Base-by-base conservation (phyloP, 2,113 vertebrate genomes). In the Pionites leucogaster region DNA sequence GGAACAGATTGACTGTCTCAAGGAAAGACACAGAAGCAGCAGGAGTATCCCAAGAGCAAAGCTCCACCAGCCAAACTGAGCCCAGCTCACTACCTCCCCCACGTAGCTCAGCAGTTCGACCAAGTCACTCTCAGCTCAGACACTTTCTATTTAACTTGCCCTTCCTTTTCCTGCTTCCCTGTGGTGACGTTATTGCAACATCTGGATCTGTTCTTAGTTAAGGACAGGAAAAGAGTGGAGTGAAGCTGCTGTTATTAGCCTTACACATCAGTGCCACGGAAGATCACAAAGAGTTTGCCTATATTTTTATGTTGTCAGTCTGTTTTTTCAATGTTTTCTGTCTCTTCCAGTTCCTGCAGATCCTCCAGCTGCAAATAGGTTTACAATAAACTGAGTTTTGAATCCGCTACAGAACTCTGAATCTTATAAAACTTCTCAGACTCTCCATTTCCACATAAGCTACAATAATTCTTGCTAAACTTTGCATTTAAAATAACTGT, bases 321-420 rank as follows among this genome's bases (percentile, higher is more conserved):
- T 97, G 88, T 96, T 93, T 98, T 97, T 97, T 97, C 95, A 97
- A 96, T 81, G 81, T 88, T 95, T 97, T 96, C 95, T 84, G 96
- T 98, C 98, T 98, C 97, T 98, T 96, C 95, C 93, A 97, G 97
- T 98, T 98, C 97, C 98, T 98, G 98, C 80, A 90, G 92, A 97
- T 92, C 92, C 88, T n/a, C 68, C 79, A 96, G 95, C 95, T 98
- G 93, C 94, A 97, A 96, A 93, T 67, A 92, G 64, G 25, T 88
- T 97, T 92, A 92, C 95, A 97, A 96, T 97, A 98, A 92, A 98
- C 95, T 97, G 96, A 97, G 97, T 97, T 97, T 98, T 98, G 94
- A 70, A 86, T 91, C 69, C 81, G 23, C 42, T 60, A 76, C 39
- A 46, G 67, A 88, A 86, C 95, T 96, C 52, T 67, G n/a, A 93